Percentiles rank a stretch among this genome's conserved stretches.
Conservation (phyloP, 1,140 invertebrate genomes). For the Drosophila kurseongensis region DNA sequence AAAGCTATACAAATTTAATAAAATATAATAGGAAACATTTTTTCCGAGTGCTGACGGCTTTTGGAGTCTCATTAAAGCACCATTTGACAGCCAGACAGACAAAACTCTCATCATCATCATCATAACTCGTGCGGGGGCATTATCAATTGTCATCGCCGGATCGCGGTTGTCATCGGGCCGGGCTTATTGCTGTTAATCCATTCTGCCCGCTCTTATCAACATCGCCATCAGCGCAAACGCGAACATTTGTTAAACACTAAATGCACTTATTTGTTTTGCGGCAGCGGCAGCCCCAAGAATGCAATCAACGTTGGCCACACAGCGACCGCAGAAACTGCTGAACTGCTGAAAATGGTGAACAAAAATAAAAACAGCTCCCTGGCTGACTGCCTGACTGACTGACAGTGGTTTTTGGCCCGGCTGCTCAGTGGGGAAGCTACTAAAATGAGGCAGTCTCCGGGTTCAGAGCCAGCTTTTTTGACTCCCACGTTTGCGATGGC, state of each 20-base stretch:
- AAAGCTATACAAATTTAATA: not conserved
- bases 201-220: slow-evolving; percentile 74
- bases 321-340: slow-evolving; percentile 43
- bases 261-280: slow-evolving; percentile 83
- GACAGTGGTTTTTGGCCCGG: slow-evolving; percentile 61
- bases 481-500: slow-evolving; percentile 76
- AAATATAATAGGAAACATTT: not conserved
- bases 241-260: slow-evolving; percentile 84
- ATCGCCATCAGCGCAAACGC: slow-evolving; percentile 78
- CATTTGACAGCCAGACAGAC: slow-evolving; percentile 14
- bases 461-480: slow-evolving; percentile 46
- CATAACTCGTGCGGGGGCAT: slow-evolving; percentile 40
- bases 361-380: slow-evolving; percentile 12
- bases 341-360: slow-evolving; percentile 10
- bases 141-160: slow-evolving; percentile 54
- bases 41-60: slow-evolving; percentile 12
- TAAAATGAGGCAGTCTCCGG: slow-evolving; percentile 68
- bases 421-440: slow-evolving; percentile 77
- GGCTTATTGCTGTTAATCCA: slow-evolving; percentile 70
- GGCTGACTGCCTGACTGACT: slow-evolving; percentile 62
- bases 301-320: slow-evolving; percentile 75
- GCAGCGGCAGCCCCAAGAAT: slow-evolving; percentile 60
- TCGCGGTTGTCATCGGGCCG: slow-evolving; percentile 61
- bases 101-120: slow-evolving; percentile 31
- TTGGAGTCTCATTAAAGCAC: slow-evolving; percentile 23